Evolutionary conservation across 2,888 invertebrate species (phyloP), one percentile per base, ranked within the genome.

Genomic region (Cheilosia impressa): DNA sequence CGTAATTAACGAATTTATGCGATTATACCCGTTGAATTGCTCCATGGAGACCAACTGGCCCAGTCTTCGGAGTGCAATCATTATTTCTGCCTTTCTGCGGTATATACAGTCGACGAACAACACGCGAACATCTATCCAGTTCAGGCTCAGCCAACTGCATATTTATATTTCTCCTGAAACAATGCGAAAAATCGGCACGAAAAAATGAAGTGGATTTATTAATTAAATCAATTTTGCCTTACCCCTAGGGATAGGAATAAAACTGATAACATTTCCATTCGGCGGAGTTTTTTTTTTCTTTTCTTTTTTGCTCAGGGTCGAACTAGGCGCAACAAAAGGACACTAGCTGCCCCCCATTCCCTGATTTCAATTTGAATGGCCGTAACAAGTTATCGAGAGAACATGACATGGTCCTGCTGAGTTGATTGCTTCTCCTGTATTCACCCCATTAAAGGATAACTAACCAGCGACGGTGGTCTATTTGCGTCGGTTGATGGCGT

Each of bases 221-320:
- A 83, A 83, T 83, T 83, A 83, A 83, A 83, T 83, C 83, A 83
- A 83, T 83, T 83, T 83, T 27, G 15, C 73, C 62, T 66, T 53
- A 57, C 55, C 58, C 69, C 62, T 41, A 50, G 43, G 65, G 58
- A 60, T 50, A 15, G n/a, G 34, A 53, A 45, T 45, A 19, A 24
- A 57, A 50, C 52, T 58, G 66, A 76, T 63, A 73, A 73, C 43
- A 57, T 57, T 65, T 65, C 63, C 52, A 6, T 22, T 19, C 31
- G 17, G 41, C 45, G 13, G 27, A 17, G 45, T 47, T 55, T 53
- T 71, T 38, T 22, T 24, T 27, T 41, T 15, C 52, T 27, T 50
- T 9, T 6, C 7, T 50, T 19, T 27, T 10, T 15, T 50, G 31
- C 24, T 41, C 19, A 31, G 34, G 38, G 34, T 17, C 50, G 34